Base-by-base conservation (phyloP, 2,113 vertebrate species). In the Stictonetta naevosa region DNA sequence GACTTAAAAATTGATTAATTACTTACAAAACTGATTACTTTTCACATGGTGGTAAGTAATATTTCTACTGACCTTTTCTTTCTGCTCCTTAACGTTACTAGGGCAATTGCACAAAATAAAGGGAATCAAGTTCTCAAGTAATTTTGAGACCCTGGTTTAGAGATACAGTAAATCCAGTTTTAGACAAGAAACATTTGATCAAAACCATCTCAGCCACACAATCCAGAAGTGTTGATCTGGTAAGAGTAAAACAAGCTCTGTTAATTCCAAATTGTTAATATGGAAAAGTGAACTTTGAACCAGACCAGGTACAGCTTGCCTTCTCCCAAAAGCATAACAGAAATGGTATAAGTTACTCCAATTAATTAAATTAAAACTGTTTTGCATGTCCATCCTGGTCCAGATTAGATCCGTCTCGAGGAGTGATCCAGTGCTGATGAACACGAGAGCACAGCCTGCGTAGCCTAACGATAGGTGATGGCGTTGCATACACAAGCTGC, bases 361-460 rank as follows among this genome's bases (percentile, higher is more conserved):
- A 3, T 55, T 89, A 74, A 83, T 55, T 55, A 46, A 74, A 83
- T 52, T 34, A 53, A 15, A 92, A 40, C 22, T 34, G 38, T 48
- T 58, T 58, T 14, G 11, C 13, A 31, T 53, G 60, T 23, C 38
- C 60, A 75, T 26, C 11, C 9, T 2, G 1, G 56, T 25, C 38
- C 36, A n/a, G 36, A 64, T 34, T 62, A 79, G 38, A 22, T 53
- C 22, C 84, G 58, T 63, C 34, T 55, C 9, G 0, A 38, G 42
- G 69, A 84, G 72, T 0, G 1, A 68, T 21, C 46, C 9, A 2
- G 20, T 7, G 59, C 55, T 81, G 92, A 14, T 13, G 55, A 86
- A 48, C 2, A 44, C 17, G 62, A 91, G 55, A 42, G 46, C 1
- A 0, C 64, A 62, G 46, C 68, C 13, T 3, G 0, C 3, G 26